Evolutionary conservation across 2,113 vertebrate species (phyloP).

Genomic region (Propithecus coquereli): DNA sequence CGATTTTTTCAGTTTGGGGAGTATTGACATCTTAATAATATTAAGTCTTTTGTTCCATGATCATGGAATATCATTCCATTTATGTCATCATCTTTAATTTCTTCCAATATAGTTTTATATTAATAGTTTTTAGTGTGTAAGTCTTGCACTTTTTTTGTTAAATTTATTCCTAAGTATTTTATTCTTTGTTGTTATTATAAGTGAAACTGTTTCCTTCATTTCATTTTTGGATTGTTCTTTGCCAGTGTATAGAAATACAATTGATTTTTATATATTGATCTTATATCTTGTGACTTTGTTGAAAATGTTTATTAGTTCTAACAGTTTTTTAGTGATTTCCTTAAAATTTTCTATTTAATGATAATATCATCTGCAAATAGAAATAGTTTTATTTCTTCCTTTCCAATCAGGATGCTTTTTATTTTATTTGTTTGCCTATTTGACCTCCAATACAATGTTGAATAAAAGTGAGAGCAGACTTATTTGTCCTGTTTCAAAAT

Average conservation of each 20-base stretch:
- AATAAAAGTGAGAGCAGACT: neutral
- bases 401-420: neutral
- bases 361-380: neutral
- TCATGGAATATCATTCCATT: neutral
- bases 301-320: neutral
- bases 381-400: neutral
- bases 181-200: neutral
- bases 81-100: neutral
- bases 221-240: neutral
- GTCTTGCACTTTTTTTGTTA: neutral
- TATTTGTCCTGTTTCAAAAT: neutral
- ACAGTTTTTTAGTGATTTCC: neutral
- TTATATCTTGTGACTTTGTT: neutral
- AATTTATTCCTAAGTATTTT: neutral
- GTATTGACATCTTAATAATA: neutral
- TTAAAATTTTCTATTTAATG: neutral
- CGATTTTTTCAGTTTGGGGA: neutral
- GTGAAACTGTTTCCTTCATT: neutral
- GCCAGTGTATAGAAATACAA: neutral
- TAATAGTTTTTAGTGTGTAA: neutral
- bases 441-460: neutral
- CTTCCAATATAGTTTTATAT: neutral
- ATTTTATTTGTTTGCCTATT: neutral
- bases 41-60: neutral
- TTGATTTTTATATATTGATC: neutral